Evolutionary conservation across 1,140 invertebrate genomes (phyloP), one percentile per base, ranked within the genome.

Genomic region (Trichomalopsis sarcophagae): DNA sequence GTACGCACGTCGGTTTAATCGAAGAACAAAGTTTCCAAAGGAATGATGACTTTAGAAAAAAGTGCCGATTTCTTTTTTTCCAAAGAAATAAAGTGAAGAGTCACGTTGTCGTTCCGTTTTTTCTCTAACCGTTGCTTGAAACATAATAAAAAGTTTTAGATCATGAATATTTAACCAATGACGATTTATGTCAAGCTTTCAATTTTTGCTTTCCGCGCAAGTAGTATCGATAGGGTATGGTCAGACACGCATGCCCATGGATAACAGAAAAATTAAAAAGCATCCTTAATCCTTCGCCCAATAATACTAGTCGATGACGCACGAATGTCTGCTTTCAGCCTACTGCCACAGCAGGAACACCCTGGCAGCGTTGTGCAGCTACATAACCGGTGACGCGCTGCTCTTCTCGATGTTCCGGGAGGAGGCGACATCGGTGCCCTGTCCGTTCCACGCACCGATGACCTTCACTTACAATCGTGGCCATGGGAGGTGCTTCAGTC

Each of bases 341-440:
- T 97, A 95, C 93, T 97, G 97, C 91, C 96, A 96, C 91, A 94
- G 94, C 76, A 94, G 95, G 89, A 96, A 96, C 88, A 95, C 95
- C 17, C 93, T 98, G 87, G 95, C 96, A 69, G 96, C 96, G 82
- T 93, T 98, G 82, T 98, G 97, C 92, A 96, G 96, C 62, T 95
- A 96, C 87, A 98, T 98, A 91, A 97, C 97, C 5, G 97, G 97
- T 17, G 97, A 98, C 93, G 97, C 97, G 7, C 93, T 97, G 79
- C 94, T 98, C 1, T 97, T 96, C 92, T 97, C 97, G 75, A 97
- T 98, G 95, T 98, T 98, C 92, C 94, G 97, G 62, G 95, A 97
- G 89, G 97, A 97, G 89, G 96, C 96, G 10, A 94, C 94, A 50
- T 95, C 96, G 17, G 96, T 97, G n/a, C 94, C 96, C 87, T 97